Conservation (phyloP, 2,797 vertebrate genomes). For the Pristis pectinata region DNA sequence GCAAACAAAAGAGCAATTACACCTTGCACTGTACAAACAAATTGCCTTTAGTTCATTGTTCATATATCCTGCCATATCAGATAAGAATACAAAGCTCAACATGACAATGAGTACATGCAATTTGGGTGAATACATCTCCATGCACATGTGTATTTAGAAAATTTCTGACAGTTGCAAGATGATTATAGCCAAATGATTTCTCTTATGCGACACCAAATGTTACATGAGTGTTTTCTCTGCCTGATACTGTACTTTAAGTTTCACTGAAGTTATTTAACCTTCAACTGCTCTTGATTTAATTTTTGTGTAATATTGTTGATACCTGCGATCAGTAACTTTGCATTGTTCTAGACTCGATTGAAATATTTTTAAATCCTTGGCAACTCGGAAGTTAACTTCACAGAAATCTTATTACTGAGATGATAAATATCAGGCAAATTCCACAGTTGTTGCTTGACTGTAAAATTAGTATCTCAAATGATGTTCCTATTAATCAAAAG, state of each 20-base stretch:
- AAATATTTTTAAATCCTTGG: neutral
- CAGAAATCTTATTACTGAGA: too few species aligned
- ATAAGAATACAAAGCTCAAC: neutral
- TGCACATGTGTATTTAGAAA: neutral
- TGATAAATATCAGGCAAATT: neutral
- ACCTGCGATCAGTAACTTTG: neutral
- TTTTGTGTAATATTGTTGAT: neutral
- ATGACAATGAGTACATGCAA: neutral
- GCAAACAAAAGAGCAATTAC: neutral
- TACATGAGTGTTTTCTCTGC: neutral
- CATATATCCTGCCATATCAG: neutral
- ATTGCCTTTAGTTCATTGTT: neutral
- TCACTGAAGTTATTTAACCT: neutral
- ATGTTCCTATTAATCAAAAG: neutral
- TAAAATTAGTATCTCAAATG: neutral
- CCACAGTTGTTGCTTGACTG: neutral
- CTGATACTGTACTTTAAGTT: neutral
- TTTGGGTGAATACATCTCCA: neutral
- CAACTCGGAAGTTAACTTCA: neutral
- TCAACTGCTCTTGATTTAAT: constrained; percentile 4
- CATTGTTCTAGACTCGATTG: neutral
- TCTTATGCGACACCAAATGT: neutral
- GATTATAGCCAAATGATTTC: neutral
- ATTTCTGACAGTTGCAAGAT: neutral
- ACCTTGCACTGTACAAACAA: neutral